Percentiles rank a stretch among this genome's conserved stretches.
phyloP scores from a whole-genome alignment of 1,140 invertebrate genomes.

The Caerostris extrusa region DNA sequence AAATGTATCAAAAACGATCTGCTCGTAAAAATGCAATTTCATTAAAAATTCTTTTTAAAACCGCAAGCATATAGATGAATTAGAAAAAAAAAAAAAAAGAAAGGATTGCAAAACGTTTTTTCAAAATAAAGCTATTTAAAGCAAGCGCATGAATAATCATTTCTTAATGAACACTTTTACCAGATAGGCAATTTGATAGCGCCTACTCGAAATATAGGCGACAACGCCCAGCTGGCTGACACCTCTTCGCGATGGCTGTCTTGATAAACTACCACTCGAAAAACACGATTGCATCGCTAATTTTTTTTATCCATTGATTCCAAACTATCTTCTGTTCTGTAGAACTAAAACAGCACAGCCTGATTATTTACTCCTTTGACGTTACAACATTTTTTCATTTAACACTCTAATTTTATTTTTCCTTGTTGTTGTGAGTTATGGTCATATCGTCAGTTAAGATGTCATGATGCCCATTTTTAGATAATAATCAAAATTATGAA shows the following conservation, averaged over 20 bases:
- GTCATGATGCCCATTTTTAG: no score
- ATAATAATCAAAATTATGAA: no score
- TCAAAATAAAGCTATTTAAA: constrained; percentile 8
- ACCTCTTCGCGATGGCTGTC: not conserved
- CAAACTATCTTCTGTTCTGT: not conserved
- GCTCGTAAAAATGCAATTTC: no score
- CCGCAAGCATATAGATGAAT: not conserved
- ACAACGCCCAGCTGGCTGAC: constrained; percentile 30
- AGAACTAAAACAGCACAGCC: no score
- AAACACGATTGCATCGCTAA: not conserved
- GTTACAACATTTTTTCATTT: no score
- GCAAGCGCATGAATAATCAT: constrained; percentile 4
- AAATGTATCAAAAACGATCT: no score
- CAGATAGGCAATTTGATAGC: not conserved
- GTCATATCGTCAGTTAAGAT: no score
- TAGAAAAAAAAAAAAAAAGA: not conserved
- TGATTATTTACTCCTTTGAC: no score
- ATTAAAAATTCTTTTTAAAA: not conserved
- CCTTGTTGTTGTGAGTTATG: no score
- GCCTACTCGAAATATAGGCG: not conserved
- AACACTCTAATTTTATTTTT: no score
- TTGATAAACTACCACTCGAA: not conserved
- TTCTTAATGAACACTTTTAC: constrained; percentile 2
- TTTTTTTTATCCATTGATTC: not conserved
- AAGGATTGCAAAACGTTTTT: not conserved